Evolutionary conservation across 2,888 invertebrate species (phyloP), one percentile per base, ranked within the genome.

Genomic region (Tridacna gigas): DNA sequence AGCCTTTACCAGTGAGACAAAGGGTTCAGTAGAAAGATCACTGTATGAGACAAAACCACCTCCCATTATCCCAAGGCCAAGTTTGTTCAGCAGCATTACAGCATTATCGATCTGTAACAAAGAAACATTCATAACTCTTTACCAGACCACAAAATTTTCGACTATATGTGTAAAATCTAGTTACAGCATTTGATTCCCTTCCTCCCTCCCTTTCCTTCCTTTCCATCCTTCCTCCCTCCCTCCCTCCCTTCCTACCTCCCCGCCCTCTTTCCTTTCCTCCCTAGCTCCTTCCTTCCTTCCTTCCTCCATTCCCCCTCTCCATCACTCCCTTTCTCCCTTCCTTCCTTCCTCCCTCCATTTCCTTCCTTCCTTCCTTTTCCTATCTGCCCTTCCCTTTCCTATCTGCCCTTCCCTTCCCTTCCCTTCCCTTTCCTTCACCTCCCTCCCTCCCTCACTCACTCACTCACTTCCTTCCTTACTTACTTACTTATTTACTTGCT

Each of bases 61-160:
- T 22, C 73, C 79, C n/a, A 77, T 69, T 0, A 85, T 56, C 28
- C 83, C 82, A 3, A 86, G 73, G 7, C 86, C 86, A 11, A 83
- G 82, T 56, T 82, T 77, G 51, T 73, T 75, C 25, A 83, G 56
- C 15, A 83, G 15, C 2, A 47, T 13, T 13, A 67, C 26, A 13
- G 78, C 86, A 51, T 45, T 80, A 20, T 65, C 28, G 9, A 78
- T 80, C 83, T 86, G 82, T 26, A n/a, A 81, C 37, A 37, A 37
- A 80, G 18, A 56, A 75, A 63, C 7, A 37, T 2, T 7, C 2
- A 4, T 37, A 37, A 37, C 37, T 37, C 37, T 37, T 37, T 37
- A 37, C n/a, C n/a, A n/a, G n/a, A n/a, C n/a, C 37, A 37, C 37
- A 37, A 4, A 4, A 7, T 2, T 37, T 37, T 37, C n/a, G n/a